phyloP scores from a whole-genome alignment of 2,888 invertebrate genomes.

The Eupeodes luniger region DNA sequence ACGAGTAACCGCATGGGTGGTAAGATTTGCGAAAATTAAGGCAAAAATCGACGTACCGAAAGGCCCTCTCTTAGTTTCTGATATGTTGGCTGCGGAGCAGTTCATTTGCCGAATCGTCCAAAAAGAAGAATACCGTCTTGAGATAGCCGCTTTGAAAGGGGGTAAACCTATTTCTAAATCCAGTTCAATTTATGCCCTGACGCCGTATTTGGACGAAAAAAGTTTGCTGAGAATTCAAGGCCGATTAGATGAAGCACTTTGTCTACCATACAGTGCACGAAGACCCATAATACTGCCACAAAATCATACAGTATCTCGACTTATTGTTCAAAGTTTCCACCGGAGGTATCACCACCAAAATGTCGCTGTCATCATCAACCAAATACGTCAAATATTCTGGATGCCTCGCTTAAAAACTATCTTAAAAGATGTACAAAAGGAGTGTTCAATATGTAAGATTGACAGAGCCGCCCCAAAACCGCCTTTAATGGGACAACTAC shows the following conservation, averaged over 20 bases:
- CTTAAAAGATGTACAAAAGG: neutral
- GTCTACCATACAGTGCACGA: neutral
- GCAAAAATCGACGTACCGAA: no score
- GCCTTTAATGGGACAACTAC: neutral
- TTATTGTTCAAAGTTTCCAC: neutral
- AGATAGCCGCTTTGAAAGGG: no score
- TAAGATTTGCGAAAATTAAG: no score
- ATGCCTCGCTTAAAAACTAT: neutral
- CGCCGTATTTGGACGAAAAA: neutral
- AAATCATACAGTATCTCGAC: neutral
- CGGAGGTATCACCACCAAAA: neutral
- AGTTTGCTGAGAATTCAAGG: neutral
- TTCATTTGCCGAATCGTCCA: no score
- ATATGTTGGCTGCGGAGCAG: no score
- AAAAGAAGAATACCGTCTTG: no score
- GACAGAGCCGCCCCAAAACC: neutral
- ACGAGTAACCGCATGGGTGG: neutral
- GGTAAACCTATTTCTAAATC: no score
- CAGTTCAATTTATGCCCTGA: neutral
- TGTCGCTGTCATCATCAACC: neutral
- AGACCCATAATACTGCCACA: neutral
- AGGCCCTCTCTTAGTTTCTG: no score
- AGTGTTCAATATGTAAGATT: neutral
- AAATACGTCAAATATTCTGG: neutral
- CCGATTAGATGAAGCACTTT: neutral